Evolutionary conservation across 2,888 invertebrate species (phyloP), one percentile per base, ranked within the genome.

Genomic region (Carcina quercana): DNA sequence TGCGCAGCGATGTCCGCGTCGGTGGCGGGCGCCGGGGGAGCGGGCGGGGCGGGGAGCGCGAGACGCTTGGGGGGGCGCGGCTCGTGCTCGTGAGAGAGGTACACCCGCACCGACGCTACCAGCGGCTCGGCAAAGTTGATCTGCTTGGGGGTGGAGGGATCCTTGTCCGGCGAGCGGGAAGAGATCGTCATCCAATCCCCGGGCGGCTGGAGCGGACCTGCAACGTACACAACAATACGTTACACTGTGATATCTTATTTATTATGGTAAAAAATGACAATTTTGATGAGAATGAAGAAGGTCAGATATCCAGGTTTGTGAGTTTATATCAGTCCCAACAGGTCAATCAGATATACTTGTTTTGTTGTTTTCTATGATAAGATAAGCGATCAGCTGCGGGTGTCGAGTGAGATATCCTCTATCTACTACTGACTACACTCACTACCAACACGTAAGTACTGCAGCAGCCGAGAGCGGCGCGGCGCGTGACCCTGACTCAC

Each of bases 101-200:
- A 84, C 43, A 70, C 69, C 40, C 83, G 75, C 52, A 84, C 84
- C 15, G 83, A 83, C 57, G 75, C 71, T 37, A 85, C 72, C 50
- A 84, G 67, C 32, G 85, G 85, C 64, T 83, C 83, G 15, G 82
- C 80, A 47, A 65, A 53, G 52, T 68, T 59, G 45, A 78, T 71
- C 61, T 71, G 78, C 60, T 66, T 59, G 20, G 74, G 73, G 30
- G 76, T 76, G 43, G 79, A 51, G 25, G 73, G 66, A 64, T 73
- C 73, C 59, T 74, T 67, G 38, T 72, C 74, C 42, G 74, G 72
- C 37, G 74, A 73, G 50, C 74, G 76, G 34, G 71, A 62, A 32
- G 83, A 76, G 62, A 85, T 74, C 59, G 83, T 84, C 84, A 84
- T 85, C 83, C 85, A 85, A 69, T 83, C 83, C 72, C 80, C 75